Percentiles rank a stretch among this genome's conserved stretches.
Conservation (phyloP, 2,113 vertebrate genomes). For the Tragelaphus buxtoni region DNA sequence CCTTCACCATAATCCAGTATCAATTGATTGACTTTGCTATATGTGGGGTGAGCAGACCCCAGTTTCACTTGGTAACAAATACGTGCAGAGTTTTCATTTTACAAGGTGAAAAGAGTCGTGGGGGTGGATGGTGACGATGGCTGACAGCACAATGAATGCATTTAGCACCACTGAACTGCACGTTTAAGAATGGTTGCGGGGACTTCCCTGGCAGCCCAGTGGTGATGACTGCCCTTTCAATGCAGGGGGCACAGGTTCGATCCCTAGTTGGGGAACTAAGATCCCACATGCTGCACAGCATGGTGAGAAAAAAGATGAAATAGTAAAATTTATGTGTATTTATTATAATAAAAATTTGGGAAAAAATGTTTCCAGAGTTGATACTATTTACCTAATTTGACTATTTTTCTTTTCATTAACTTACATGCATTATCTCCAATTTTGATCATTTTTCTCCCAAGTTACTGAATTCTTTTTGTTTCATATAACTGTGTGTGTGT, state of each 20-base stretch:
- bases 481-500: neutral
- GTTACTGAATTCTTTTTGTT: neutral
- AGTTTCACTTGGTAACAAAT: neutral
- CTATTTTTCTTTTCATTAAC: neutral
- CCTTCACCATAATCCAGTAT: neutral
- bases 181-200: neutral
- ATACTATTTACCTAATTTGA: neutral
- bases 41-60: neutral
- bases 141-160: neutral
- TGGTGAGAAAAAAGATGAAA: neutral
- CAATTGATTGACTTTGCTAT: neutral
- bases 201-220: neutral
- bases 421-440: neutral
- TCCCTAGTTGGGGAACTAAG: neutral
- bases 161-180: neutral
- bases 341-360: neutral
- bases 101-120: neutral
- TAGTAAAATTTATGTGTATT: neutral
- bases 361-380: neutral
- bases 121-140: neutral
- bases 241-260: neutral
- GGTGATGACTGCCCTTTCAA: neutral
- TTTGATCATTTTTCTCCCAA: neutral
- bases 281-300: neutral
- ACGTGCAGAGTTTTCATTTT: neutral